Conservation (phyloP, 2,888 invertebrate genomes). For the Metallyticus violacea region DNA sequence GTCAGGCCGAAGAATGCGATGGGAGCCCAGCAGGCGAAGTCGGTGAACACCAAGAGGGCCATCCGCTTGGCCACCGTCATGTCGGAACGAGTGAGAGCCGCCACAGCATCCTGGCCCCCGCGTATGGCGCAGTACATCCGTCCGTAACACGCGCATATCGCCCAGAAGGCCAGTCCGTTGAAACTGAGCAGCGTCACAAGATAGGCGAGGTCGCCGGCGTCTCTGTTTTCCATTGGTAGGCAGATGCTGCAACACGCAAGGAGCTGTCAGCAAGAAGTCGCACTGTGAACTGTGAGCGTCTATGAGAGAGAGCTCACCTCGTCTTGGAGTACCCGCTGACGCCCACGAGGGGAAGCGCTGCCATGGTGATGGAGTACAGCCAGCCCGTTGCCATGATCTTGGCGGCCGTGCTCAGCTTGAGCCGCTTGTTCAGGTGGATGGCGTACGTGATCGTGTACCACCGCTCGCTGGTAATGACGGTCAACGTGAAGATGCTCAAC, state of each 20-base stretch:
- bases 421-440: constrained; percentile 59
- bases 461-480: constrained; percentile 62
- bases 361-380: constrained; percentile 56
- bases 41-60: constrained; percentile 64
- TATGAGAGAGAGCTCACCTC: constrained; percentile 39
- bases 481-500: constrained; percentile 63
- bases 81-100: constrained; percentile 48
- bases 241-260: constrained; percentile 54
- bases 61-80: constrained; percentile 61
- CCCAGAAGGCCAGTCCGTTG: constrained; percentile 61
- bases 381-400: constrained; percentile 60
- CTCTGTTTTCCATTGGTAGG: constrained; percentile 59
- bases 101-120: constrained; percentile 37
- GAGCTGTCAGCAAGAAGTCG: background rate
- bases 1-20: constrained; percentile 65
- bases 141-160: constrained; percentile 61
- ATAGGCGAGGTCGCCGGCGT: constrained; percentile 54
- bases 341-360: constrained; percentile 59
- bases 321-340: constrained; percentile 64
- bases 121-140: constrained; percentile 60
- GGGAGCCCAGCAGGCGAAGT: constrained; percentile 62
- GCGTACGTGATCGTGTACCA: constrained; percentile 60
- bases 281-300: background rate
- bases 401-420: constrained; percentile 57
- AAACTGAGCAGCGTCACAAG: constrained; percentile 56